phyloP scores from a whole-genome alignment of 2,888 invertebrate genomes.

The Anagyrus pseudococci region DNA sequence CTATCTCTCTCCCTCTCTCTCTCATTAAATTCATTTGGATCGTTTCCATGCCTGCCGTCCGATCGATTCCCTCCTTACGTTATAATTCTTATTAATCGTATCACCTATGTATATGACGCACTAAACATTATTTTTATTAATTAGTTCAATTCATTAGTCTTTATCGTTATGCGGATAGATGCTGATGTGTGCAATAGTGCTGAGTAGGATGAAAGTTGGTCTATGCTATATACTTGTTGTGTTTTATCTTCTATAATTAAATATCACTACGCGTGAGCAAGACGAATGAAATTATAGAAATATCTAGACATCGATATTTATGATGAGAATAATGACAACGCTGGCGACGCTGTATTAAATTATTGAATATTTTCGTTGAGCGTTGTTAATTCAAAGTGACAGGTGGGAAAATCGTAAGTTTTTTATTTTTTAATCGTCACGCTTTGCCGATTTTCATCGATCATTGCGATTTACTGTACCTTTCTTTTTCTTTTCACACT shows the following conservation, averaged over 20 bases:
- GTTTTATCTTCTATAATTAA: neutral
- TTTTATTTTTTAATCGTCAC: no score
- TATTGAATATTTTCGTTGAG: no score
- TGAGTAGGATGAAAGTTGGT: neutral
- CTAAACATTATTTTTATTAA: constrained; percentile 1
- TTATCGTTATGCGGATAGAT: no score
- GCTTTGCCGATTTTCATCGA: no score
- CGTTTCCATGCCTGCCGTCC: constrained; percentile 58
- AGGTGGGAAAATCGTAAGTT: no score
- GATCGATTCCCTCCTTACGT: constrained; percentile 51
- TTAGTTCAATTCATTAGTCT: no score
- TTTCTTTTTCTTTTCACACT: constrained; percentile 34
- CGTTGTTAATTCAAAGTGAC: no score
- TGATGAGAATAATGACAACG: constrained; percentile 24
- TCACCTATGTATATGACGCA: constrained; percentile 32
- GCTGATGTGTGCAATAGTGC: constrained; percentile 13
- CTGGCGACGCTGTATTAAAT: constrained; percentile 11
- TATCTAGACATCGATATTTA: constrained; percentile 9
- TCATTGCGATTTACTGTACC: neutral
- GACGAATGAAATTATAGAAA: constrained; percentile 3
- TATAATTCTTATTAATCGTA: constrained; percentile 28
- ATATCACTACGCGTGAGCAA: neutral
- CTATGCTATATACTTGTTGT: neutral
- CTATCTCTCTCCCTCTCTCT: constrained; percentile 13
- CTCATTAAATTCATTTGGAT: constrained; percentile 43